Evolutionary conservation across 2,888 invertebrate genomes (phyloP), one percentile per base, ranked within the genome.

Genomic region (Branchellion lobata): DNA sequence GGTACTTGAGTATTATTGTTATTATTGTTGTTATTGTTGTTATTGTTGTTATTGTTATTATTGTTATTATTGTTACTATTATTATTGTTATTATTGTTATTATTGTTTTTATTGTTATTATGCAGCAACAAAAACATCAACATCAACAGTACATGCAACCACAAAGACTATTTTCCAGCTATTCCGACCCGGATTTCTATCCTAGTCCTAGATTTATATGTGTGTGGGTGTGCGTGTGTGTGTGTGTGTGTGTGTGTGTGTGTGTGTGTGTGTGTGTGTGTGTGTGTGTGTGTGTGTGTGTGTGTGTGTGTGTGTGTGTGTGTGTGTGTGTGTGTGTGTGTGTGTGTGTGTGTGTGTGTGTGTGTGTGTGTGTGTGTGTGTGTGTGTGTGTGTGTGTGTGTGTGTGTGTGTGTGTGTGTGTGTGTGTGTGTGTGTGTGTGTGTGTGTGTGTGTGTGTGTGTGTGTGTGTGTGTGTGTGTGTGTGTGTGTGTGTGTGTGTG

Each of bases 131-230:
- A 47, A 47, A 47, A 47, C n/a, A n/a, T n/a, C n/a, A n/a, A n/a
- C n/a, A n/a, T n/a, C n/a, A n/a, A n/a, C n/a, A n/a, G 47, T 47
- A 47, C 47, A 47, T 47, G 47, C 18, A 47, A 47, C 11, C 47
- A 47, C 8, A 18, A 47, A 47, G 18, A 47, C 47, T 8, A 8
- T n/a, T n/a, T n/a, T n/a, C 18, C 47, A 47, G 11, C 8, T 14
- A 47, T 18, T 14, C 18, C 47, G 47, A 47, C 8, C 11, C 18
- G 8, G 47, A 8, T 86, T 85, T 85, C 85, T 86, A 86, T 86
- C 85, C 86, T 85, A 86, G 86, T 86, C 86, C 86, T 57, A n/a
- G 3, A n/a, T 40, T 5, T 40, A 14, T 40, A 8, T 40, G 40
- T 40, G 40, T 40, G 40, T 40, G 14, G 5, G 40, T 40, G 40